phyloP scores from a whole-genome alignment of 2,797 vertebrate species.

The Natrix natrix region DNA sequence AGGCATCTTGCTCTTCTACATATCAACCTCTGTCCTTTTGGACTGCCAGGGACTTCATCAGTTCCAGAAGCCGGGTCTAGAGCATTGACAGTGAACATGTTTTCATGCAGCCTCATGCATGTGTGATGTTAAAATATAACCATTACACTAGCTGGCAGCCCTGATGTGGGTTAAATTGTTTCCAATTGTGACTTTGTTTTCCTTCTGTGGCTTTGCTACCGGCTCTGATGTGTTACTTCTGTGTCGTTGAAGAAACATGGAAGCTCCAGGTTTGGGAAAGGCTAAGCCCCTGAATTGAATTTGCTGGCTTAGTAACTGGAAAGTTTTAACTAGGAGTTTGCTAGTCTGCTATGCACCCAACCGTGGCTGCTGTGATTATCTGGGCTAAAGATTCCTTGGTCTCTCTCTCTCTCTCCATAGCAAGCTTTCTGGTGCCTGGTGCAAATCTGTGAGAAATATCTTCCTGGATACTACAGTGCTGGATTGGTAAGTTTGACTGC shows the following conservation, averaged over 20 bases:
- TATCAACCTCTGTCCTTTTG: not conserved
- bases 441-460: conserved; percentile 90
- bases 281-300: not conserved
- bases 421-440: conserved; percentile 95
- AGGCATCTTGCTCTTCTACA: not conserved
- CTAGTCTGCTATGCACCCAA: not conserved
- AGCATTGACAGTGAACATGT: too few species aligned
- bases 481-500: conserved; percentile 80
- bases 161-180: not conserved
- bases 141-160: not conserved
- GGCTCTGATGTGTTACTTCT: not conserved
- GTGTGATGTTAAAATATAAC: not conserved
- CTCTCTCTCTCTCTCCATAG: conserved; percentile 61
- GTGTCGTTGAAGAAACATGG: not conserved
- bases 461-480: conserved; percentile 92
- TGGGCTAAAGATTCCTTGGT: not conserved
- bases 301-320: not conserved
- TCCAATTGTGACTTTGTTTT: too few species aligned
- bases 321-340: not conserved
- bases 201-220: not conserved
- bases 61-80: not conserved
- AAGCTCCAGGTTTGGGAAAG: not conserved
- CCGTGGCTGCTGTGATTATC: not conserved
- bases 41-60: not conserved
- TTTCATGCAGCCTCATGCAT: not conserved